Evolutionary conservation across 2,113 vertebrate genomes (phyloP), one percentile per base, ranked within the genome.

Genomic region (Petrocephalus microphthalmus): DNA sequence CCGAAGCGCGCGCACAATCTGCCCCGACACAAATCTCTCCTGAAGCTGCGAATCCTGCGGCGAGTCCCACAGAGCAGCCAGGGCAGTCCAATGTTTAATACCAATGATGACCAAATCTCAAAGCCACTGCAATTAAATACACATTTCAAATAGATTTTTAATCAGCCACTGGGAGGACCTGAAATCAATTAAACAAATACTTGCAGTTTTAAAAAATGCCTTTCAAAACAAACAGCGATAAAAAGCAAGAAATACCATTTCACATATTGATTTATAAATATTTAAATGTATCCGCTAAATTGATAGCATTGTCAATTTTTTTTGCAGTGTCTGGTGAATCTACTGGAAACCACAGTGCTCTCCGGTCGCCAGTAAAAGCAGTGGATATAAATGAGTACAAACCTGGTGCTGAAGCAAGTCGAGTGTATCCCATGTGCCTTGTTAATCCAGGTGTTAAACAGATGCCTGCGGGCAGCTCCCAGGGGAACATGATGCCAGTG

Each of bases 401-500:
- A 87, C 45, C 42, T 52, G 86, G 25, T 33, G 64, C n/a, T 87
- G 86, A 81, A 52, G 67, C 45, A 51, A 29, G 53, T 51, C 8
- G 25, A 29, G n/a, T 47, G 17, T 49, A 45, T 71, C 86, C 20
- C n/a, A 54, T 49, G 29, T 13, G 33, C 51, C 15, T 17, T 82
- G 71, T 82, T 88, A 51, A 53, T 33, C 74, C 87, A 88, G 71
- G 71, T 88, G 87, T 71, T 81, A 71, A 88, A 56, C 87, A 88
- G 25, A 88, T 88, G 87, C 87, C 67, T 29, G 8, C 10, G 17
- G 15, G 0, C 8, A 3, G 25, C 45, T 19, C 42, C 25, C n/a
- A n/a, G 67, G 1, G 20, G n/a, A 33, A 82, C 42, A 84, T 25
- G 47, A 84, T n/a, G 7, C 25, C 29, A 17, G 29, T 74, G 64